These are phyloP conservation scores for Sinohyriopsis cumingii DNA, from an alignment of 2,888 invertebrate genomes.

Conservation along the genomic window DNA sequence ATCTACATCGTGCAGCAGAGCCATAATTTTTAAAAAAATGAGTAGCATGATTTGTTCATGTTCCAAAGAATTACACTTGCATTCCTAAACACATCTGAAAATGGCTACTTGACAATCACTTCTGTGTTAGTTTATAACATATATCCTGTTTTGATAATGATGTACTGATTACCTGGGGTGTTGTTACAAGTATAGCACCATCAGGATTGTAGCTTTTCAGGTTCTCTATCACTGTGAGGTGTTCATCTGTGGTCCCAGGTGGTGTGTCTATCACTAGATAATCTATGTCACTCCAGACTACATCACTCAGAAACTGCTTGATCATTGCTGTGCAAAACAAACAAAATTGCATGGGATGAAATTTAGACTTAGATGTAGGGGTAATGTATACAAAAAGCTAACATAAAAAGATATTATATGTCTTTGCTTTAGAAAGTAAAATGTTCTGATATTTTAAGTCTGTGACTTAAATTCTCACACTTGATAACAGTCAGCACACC, in stretches of 20 bases:
- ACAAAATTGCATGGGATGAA: neutral
- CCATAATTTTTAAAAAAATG: no score
- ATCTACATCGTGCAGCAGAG: no score
- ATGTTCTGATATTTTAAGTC: neutral
- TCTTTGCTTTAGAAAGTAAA: neutral
- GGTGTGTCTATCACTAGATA: conserved; percentile 94
- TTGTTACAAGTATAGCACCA: conserved; percentile 91
- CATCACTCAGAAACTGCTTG: conserved; percentile 93
- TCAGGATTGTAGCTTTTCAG: conserved; percentile 75
- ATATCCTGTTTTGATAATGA: no score
- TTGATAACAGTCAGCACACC: no score
- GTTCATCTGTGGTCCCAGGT: conserved; percentile 96
- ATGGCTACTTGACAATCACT: no score
- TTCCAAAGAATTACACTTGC: no score
- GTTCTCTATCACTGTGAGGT: conserved; percentile 88
- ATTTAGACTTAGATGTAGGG: no score
- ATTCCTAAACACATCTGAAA: no score
- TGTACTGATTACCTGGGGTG: conserved; percentile 83
- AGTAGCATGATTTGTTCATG: no score
- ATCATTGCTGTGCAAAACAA: conserved; percentile 82
- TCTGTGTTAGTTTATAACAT: no score
- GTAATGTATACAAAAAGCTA: neutral
- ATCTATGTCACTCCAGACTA: conserved; percentile 94
- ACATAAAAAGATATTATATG: no score
- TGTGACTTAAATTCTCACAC: no score